Conservation (phyloP, 2,113 vertebrate species). For the Polypterus senegalus region DNA sequence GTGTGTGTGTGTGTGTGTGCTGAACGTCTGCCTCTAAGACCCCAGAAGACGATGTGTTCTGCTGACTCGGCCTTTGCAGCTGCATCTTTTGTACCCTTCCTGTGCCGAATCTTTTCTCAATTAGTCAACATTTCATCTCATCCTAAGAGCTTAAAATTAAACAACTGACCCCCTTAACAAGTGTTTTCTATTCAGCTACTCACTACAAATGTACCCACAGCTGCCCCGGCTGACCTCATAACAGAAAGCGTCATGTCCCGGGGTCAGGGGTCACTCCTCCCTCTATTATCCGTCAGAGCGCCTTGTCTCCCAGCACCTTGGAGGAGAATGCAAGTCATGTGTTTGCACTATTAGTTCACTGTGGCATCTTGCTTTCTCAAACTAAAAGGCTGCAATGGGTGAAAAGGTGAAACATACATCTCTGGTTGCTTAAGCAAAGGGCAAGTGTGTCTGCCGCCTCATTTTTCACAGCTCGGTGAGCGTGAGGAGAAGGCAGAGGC, state of each 20-base stretch:
- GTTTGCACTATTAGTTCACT: slow-evolving; percentile 34
- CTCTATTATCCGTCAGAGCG: slow-evolving; percentile 43
- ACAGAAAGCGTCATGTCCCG: slow-evolving; percentile 43
- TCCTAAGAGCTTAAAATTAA: slow-evolving; percentile 27
- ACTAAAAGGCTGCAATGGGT: background rate
- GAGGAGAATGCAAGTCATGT: background rate
- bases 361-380: slow-evolving; percentile 23
- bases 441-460: background rate
- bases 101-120: slow-evolving; percentile 27
- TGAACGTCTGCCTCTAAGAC: too few species aligned
- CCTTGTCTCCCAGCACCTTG: slow-evolving; percentile 40
- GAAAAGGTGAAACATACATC: background rate
- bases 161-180: slow-evolving; percentile 42
- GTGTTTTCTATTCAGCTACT: slow-evolving; percentile 44
- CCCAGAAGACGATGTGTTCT: too few species aligned
- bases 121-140: slow-evolving; percentile 48
- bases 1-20: too few species aligned
- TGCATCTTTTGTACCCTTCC: too few species aligned
- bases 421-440: background rate
- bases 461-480: slow-evolving; percentile 5
- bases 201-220: slow-evolving; percentile 56
- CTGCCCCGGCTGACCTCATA: slow-evolving; percentile 50
- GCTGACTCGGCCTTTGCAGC: too few species aligned
- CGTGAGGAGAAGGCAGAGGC: too few species aligned
- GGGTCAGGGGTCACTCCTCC: slow-evolving; percentile 47